phyloP scores from a whole-genome alignment of 2,113 vertebrate species.

The Montifringilla adamsi region DNA sequence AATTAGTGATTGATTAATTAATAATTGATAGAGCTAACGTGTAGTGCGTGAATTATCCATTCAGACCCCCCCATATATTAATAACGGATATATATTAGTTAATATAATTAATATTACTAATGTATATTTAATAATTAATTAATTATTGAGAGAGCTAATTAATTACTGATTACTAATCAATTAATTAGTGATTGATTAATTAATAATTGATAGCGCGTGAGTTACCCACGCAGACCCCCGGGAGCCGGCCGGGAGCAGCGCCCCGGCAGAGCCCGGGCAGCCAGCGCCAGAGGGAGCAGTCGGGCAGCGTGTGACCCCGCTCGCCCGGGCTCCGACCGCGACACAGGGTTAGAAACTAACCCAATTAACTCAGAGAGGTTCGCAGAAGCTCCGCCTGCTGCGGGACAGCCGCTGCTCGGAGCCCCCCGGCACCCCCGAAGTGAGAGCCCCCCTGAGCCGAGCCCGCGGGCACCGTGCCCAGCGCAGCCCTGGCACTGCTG shows the following conservation, averaged over 20 bases:
- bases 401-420: neutral
- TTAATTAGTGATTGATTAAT: too few relatives aligned
- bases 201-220: too few relatives aligned
- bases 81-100: too few relatives aligned
- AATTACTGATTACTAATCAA: too few relatives aligned
- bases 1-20: too few relatives aligned
- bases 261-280: neutral
- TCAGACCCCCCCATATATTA: too few relatives aligned
- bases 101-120: too few relatives aligned
- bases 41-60: rapidly evolving
- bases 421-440: too few relatives aligned
- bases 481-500: neutral
- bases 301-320: neutral
- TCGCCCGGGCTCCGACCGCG: rapidly evolving
- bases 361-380: neutral
- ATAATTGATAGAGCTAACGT: neutral
- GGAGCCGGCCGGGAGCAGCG: too few relatives aligned
- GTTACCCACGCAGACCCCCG: too few relatives aligned
- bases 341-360: rapidly evolving
- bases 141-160: too few relatives aligned
- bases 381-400: neutral
- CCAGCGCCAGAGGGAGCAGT: constrained; percentile 52
- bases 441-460: rapidly evolving
- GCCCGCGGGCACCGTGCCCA: neutral
- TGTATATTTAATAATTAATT: too few relatives aligned